A percentile compares a stretch with the other conserved stretches of the same genome.
phyloP scores from a whole-genome alignment of 1,140 invertebrate species.

The Calliopsis andreniformis region DNA sequence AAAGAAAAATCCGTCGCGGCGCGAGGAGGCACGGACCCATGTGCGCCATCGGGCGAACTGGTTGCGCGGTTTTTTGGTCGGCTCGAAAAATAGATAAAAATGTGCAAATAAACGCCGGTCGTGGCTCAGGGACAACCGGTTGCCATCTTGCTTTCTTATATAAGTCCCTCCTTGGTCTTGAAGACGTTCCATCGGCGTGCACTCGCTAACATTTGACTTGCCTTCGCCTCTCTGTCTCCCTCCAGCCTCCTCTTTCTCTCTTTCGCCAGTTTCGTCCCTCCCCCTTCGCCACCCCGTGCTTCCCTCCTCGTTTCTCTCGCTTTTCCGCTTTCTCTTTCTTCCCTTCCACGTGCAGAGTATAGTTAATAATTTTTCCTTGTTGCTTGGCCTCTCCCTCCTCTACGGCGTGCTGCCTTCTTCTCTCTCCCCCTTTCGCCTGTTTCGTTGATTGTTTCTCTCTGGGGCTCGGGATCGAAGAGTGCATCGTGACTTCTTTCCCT shows the following conservation, averaged over 20 bases:
- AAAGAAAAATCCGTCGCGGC: slow-evolving; percentile 61
- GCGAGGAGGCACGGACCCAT: slow-evolving; percentile 50
- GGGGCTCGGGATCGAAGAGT: too few relatives aligned
- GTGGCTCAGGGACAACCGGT: slow-evolving; percentile 81
- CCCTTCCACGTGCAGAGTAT: slow-evolving; percentile 2
- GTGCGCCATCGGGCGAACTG: slow-evolving; percentile 61
- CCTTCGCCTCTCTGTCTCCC: slow-evolving; percentile 55
- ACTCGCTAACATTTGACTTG: slow-evolving; percentile 72
- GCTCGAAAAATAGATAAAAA: slow-evolving; percentile 81
- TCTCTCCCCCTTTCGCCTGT: not conserved
- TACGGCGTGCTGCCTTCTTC: not conserved
- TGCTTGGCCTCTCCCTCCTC: slow-evolving; percentile 9
- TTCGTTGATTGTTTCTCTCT: not conserved
- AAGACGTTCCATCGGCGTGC: slow-evolving; percentile 73
- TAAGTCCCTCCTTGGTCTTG: slow-evolving; percentile 78
- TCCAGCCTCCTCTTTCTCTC: slow-evolving; percentile 46
- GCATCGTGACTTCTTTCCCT: not conserved
- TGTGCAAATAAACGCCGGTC: slow-evolving; percentile 79
- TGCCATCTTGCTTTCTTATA: slow-evolving; percentile 82
- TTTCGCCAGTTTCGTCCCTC: slow-evolving; percentile 47
- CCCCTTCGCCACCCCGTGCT: not conserved
- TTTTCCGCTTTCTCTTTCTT: slow-evolving; percentile 28
- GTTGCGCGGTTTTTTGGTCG: slow-evolving; percentile 75
- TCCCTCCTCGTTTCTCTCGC: slow-evolving; percentile 10
- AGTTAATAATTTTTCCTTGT: slow-evolving; percentile 37